phyloP scores from a whole-genome alignment of 2,888 invertebrate species.

The Caenorhabditis sp. region DNA sequence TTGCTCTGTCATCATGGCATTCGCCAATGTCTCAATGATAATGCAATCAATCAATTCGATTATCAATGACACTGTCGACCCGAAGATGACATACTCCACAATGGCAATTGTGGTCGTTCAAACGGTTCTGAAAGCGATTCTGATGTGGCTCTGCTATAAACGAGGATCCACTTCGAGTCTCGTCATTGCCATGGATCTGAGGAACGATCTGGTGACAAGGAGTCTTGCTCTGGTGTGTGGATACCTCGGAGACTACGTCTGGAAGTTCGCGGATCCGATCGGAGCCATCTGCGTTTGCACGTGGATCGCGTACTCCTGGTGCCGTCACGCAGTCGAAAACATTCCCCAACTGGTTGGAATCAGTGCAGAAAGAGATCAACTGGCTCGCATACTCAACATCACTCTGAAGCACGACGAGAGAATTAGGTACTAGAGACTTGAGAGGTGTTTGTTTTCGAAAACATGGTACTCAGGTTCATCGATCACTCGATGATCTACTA shows the following conservation, averaged over 20 bases:
- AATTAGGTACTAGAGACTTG: conserved; percentile 52
- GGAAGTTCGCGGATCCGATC: conserved; percentile 84
- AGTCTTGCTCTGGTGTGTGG: conserved; percentile 84
- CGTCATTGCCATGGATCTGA: conserved; percentile 62
- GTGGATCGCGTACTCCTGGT: conserved; percentile 79
- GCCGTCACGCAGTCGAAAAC: conserved; percentile 77
- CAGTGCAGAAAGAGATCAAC: conserved; percentile 75
- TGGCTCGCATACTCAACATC: conserved; percentile 77
- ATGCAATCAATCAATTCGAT: conserved; percentile 67
- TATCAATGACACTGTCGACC: conserved; percentile 66
- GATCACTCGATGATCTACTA: conserved; percentile 85
- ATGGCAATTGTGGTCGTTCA: conserved; percentile 61
- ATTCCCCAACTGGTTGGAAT: conserved; percentile 77
- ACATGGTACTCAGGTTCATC: conserved; percentile 70
- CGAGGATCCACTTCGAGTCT: conserved; percentile 58
- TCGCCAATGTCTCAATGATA: conserved; percentile 70
- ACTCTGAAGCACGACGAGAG: conserved; percentile 77
- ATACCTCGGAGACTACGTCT: conserved; percentile 82
- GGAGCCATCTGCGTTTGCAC: conserved; percentile 84
- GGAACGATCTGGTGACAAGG: conserved; percentile 58
- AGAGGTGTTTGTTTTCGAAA: too few relatives aligned
- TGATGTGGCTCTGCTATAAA: conserved; percentile 64
- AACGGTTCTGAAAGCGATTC: conserved; percentile 60
- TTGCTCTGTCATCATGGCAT: conserved; percentile 65
- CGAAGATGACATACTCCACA: conserved; percentile 60